Percentiles rank a stretch among this genome's conserved stretches.
Evolutionary conservation across 2,113 vertebrate genomes (phyloP).

Genomic region (Drymodes brunneopygia): DNA sequence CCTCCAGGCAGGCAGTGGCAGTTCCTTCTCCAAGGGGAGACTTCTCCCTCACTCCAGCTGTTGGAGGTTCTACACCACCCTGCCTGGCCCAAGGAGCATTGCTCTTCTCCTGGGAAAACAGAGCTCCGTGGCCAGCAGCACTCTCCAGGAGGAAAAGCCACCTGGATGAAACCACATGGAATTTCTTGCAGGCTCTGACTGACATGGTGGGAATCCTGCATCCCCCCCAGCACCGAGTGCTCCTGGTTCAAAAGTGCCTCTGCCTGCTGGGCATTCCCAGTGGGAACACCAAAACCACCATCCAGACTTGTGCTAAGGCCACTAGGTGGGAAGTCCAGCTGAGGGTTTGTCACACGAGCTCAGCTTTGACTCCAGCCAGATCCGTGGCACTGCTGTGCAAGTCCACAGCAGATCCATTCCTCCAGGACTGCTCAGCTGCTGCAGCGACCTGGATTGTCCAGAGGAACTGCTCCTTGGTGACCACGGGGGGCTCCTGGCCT

Average conservation of each 20-base stretch:
- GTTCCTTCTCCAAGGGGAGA: background rate
- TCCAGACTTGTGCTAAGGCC: background rate
- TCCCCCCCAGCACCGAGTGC: background rate
- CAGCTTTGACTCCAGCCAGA: background rate
- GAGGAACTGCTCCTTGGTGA: conserved; percentile 61
- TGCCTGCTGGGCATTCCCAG: background rate
- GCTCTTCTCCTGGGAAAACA: background rate
- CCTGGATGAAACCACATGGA: background rate
- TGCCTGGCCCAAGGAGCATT: background rate
- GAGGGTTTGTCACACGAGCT: background rate
- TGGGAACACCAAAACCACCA: background rate
- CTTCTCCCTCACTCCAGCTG: background rate
- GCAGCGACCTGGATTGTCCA: background rate
- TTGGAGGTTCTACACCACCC: background rate
- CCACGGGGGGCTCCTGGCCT: background rate
- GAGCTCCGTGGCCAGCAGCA: background rate
- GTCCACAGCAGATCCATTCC: background rate
- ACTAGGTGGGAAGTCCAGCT: background rate
- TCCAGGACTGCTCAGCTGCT: conserved; percentile 44
- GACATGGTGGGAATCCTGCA: background rate
- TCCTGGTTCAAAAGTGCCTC: background rate
- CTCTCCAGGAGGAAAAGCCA: background rate
- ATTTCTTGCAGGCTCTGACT: background rate
- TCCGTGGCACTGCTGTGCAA: background rate
- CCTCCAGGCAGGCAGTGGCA: background rate